phyloP scores from a whole-genome alignment of 2,113 vertebrate species.

The Polypterus senegalus region DNA sequence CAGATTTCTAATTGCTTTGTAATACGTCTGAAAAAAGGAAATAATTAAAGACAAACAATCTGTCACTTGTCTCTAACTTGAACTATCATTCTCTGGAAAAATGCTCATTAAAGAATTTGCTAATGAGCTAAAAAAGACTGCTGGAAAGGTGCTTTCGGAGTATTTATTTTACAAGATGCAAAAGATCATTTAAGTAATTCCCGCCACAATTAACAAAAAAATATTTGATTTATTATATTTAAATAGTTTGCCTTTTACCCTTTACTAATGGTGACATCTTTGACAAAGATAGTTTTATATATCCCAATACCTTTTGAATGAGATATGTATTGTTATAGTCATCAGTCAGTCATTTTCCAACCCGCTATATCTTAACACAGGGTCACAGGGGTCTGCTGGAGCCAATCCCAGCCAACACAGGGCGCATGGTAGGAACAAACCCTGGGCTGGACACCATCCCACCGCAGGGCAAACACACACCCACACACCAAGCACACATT shows the following conservation, averaged over 20 bases:
- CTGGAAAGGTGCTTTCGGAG: constrained; percentile 42
- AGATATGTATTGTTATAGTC: no score
- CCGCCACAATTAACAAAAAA: constrained; percentile 41
- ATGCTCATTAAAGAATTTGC: constrained; percentile 71
- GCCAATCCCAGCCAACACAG: no score
- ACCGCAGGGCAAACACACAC: no score
- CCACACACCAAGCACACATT: no score
- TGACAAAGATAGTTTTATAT: no score
- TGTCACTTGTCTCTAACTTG: constrained; percentile 80
- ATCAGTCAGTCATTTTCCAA: no score
- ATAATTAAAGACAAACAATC: constrained; percentile 79
- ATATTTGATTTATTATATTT: background rate
- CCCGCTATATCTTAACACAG: no score
- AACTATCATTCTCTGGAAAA: constrained; percentile 72
- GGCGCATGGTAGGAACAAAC: no score
- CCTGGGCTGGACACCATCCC: no score
- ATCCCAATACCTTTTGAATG: no score
- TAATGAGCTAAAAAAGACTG: constrained; percentile 72
- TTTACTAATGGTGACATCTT: no score
- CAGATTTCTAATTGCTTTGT: constrained; percentile 80
- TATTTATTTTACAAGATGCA: constrained; percentile 51
- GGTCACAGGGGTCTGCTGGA: no score
- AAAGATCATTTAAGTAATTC: constrained; percentile 50
- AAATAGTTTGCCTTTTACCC: constrained; percentile 11
- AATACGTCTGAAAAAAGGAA: constrained; percentile 72